Conservation (phyloP, 2,797 vertebrate genomes). For the Eulemur coronatus region DNA sequence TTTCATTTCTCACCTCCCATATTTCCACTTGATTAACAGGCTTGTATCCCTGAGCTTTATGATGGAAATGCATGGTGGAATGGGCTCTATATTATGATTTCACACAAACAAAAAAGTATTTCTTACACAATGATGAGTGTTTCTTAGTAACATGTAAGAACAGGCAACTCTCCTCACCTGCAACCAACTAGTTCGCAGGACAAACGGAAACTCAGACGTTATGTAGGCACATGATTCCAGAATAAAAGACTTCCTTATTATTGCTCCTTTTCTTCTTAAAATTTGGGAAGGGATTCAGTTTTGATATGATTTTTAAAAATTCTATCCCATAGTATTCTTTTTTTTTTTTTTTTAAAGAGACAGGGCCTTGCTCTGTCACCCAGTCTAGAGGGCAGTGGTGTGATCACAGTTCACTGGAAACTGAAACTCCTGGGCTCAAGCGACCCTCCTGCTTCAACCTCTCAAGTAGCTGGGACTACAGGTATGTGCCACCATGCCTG, state of each 20-base stretch:
- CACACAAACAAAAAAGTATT: neutral
- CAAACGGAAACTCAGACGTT: neutral
- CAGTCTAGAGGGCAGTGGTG: neutral
- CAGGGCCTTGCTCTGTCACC: neutral
- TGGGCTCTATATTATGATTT: neutral
- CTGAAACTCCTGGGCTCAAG: neutral
- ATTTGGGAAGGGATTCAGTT: neutral
- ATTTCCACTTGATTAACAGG: neutral
- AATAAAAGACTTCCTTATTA: neutral
- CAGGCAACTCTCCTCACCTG: neutral
- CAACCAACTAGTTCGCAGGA: neutral
- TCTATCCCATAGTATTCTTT: neutral
- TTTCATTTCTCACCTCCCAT: slow-evolving; percentile 43
- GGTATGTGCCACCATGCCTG: too few relatives aligned
- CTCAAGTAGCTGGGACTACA: too few relatives aligned
- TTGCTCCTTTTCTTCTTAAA: neutral
- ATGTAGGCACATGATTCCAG: neutral
- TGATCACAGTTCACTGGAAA: neutral
- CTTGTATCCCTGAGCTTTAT: neutral
- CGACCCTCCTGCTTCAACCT: too few relatives aligned
- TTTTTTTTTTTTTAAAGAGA: neutral
- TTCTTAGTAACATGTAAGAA: neutral
- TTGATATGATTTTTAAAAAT: neutral
- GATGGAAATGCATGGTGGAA: neutral
- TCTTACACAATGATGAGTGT: neutral